Conservation (phyloP, 2,888 invertebrate genomes). For the Diaphora mendica region DNA sequence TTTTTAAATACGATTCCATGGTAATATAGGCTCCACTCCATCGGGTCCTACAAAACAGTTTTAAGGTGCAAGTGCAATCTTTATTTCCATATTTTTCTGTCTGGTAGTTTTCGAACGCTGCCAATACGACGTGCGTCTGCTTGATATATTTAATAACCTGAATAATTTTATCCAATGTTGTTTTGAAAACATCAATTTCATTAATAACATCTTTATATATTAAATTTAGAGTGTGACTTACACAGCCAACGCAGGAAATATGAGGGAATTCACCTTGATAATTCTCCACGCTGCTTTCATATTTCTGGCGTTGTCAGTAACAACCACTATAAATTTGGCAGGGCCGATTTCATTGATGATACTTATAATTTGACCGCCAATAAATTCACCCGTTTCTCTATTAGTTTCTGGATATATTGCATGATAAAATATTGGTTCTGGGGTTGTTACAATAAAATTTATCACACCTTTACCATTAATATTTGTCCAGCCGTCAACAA, state of each 20-base stretch:
- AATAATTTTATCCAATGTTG: neutral
- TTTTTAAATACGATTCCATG: too few species aligned
- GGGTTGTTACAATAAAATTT: conserved; percentile 8
- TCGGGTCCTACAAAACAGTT: too few species aligned
- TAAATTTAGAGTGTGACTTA: conserved; percentile 1
- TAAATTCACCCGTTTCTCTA: neutral
- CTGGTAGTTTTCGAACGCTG: neutral
- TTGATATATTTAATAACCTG: neutral
- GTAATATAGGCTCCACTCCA: too few species aligned
- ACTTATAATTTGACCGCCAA: neutral
- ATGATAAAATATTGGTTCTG: conserved; percentile 1
- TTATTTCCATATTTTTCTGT: too few species aligned
- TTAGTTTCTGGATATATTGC: conserved; percentile 1
- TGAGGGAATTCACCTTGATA: neutral
- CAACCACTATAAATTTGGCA: neutral
- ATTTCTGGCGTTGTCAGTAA: neutral
- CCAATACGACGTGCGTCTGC: neutral
- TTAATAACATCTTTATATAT: neutral
- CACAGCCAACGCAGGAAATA: conserved; percentile 1
- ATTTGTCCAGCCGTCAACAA: too few species aligned
- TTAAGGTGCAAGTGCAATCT: too few species aligned
- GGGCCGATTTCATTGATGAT: conserved; percentile 5
- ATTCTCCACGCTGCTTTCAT: neutral
- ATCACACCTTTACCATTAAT: neutral
- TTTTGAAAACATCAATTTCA: neutral